These are phyloP conservation scores for Saturnia pavonia DNA, from an alignment of 2,888 invertebrate genomes.

Conservation along the genomic window DNA sequence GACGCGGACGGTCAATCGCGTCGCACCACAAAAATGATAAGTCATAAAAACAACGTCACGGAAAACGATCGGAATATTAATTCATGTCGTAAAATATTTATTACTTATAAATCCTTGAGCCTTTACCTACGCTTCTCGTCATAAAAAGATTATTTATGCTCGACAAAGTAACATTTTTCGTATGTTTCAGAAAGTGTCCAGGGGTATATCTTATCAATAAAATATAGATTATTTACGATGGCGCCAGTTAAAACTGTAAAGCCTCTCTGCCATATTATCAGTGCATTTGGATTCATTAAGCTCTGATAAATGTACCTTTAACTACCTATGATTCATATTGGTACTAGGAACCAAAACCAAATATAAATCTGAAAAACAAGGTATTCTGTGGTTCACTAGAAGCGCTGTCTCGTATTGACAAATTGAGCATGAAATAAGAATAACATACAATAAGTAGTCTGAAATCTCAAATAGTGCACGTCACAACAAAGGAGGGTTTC, in stretches of 20 bases:
- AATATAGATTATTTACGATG: constrained; percentile 74
- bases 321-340: constrained; percentile 44
- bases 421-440: too few relatives aligned
- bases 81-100: constrained; percentile 82
- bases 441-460: too few relatives aligned
- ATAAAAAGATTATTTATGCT: constrained; percentile 82
- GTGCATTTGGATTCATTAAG: constrained; percentile 49
- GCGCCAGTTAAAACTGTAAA: constrained; percentile 62
- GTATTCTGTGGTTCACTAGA: background rate
- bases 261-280: constrained; percentile 42
- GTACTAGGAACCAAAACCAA: background rate
- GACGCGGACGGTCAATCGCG: constrained; percentile 46
- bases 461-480: too few relatives aligned
- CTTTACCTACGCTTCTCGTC: constrained; percentile 81
- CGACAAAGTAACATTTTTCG: constrained; percentile 80
- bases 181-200: constrained; percentile 75
- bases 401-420: too few relatives aligned
- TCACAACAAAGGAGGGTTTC: too few relatives aligned
- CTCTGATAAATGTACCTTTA: constrained; percentile 40
- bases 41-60: constrained; percentile 81
- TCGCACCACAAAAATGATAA: constrained; percentile 80
- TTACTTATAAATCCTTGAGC: constrained; percentile 82
- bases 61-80: constrained; percentile 82
- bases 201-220: constrained; percentile 68
- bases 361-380: background rate